These are phyloP conservation scores for Diarsia mendica DNA, from an alignment of 2,888 invertebrate genomes.

Conservation along the genomic window DNA sequence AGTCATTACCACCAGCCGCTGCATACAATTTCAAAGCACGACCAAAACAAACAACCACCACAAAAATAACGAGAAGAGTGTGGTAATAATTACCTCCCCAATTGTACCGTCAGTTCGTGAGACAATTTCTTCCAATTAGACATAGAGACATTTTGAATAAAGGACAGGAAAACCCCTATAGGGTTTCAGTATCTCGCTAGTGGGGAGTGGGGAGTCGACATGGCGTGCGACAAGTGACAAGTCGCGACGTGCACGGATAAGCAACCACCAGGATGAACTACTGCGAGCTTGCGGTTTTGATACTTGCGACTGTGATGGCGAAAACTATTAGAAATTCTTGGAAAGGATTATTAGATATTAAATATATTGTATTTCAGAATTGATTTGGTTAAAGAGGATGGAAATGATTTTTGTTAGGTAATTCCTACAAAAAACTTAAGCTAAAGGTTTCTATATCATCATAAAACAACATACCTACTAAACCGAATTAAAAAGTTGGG, in stretches of 20 bases:
- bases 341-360: no score
- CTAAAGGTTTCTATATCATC: neutral
- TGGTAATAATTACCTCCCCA: conserved; percentile 51
- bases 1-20: neutral
- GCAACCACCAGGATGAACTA: conserved; percentile 76
- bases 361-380: neutral
- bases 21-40: conserved; percentile 4
- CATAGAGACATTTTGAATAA: conserved; percentile 73
- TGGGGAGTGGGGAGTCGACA: conserved; percentile 72
- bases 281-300: conserved; percentile 69
- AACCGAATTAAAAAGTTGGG: neutral
- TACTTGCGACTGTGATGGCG: conserved; percentile 63
- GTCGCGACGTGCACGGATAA: conserved; percentile 84
- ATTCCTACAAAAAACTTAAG: neutral
- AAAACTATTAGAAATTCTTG: neutral
- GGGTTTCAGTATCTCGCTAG: conserved; percentile 78
- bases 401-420: neutral
- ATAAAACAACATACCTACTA: neutral
- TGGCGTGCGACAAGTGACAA: conserved; percentile 87
- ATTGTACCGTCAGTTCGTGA: conserved; percentile 58
- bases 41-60: conserved; percentile 8
- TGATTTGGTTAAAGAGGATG: neutral
- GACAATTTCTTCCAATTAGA: conserved; percentile 67
- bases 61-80: conserved; percentile 28
- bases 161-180: conserved; percentile 77